Base-by-base conservation (phyloP, 1,140 invertebrate species). In the Delia radicum region DNA sequence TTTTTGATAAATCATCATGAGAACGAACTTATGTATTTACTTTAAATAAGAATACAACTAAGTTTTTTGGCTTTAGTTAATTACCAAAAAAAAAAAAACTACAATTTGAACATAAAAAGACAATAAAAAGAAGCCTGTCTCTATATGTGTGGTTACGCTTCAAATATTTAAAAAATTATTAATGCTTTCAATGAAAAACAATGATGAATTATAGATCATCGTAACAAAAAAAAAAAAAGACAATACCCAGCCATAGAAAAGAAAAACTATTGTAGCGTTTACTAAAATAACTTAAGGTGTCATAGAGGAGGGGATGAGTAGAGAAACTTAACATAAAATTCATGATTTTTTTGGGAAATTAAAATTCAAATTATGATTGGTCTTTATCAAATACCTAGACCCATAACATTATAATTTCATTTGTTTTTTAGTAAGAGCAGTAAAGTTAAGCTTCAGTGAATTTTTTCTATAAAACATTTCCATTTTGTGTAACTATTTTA, bases 201-300 rank as follows among this genome's bases (percentile, higher is more conserved):
- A 69, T 69, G 65, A 69, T 69, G 65, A 69, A 69, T 69, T 69
- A 69, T 31, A 69, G 65, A 69, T 69, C 29, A 33, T 69, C 31
- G 21, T 33, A 33, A 31, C 33, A 10, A 29, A 69, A 15, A 26
- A 62, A 10, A 62, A 28, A 12, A 28, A 63, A 26, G 12, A 65
- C 26, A 65, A 55, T 21, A n/a, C 15, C 46, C 13, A 33, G 7
- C 13, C 33, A 33, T 10, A 33, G 13, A 10, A 33, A 42, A 24
- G 18, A 21, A 42, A 42, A 42, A n/a, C n/a, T 21, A 55, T 55
- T 55, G n/a, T 21, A 69, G 29, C 18, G 65, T 37, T 15, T 69
- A 13, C 29, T 37, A 13, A 67, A 21, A 3, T 12, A 33, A 18
- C 12, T n/a, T 24, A 18, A 67, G 65, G 65, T 37, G 65, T 33